Conservation (phyloP, 2,797 vertebrate genomes). For the Sylvilagus floridanus region DNA sequence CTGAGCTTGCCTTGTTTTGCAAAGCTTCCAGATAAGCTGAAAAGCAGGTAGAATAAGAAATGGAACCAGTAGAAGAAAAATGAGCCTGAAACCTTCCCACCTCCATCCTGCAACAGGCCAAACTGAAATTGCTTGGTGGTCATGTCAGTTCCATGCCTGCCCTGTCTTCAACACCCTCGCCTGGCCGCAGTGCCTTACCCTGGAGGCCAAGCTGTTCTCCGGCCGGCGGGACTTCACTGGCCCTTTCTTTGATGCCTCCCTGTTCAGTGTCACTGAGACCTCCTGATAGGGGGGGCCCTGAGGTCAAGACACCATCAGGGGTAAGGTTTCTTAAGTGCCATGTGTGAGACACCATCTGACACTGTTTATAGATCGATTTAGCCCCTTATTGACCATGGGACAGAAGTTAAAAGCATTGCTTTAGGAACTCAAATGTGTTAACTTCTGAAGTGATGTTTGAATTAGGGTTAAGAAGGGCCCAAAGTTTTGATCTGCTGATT, state of each 20-base stretch:
- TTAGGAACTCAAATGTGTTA: constrained; percentile 89
- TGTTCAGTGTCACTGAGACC: constrained; percentile 89
- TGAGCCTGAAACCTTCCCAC: constrained; percentile 35
- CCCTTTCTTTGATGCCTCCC: constrained; percentile 84
- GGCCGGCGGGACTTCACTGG: constrained; percentile 78
- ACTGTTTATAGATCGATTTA: constrained; percentile 91
- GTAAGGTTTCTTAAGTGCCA: constrained; percentile 92
- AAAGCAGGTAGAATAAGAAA: not conserved
- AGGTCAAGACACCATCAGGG: constrained; percentile 91
- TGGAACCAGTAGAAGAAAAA: not conserved
- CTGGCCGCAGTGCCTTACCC: not conserved
- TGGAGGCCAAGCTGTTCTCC: constrained; percentile 69
- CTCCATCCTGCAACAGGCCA: not conserved
- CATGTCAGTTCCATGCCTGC: constrained; percentile 56
- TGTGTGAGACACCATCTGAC: constrained; percentile 92
- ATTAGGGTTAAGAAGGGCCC: constrained; percentile 87
- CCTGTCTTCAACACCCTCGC: constrained; percentile 74
- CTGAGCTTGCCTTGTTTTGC: not conserved
- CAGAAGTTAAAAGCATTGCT: constrained; percentile 91
- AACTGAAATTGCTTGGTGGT: not conserved
- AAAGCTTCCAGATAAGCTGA: not conserved
- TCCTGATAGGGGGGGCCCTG: constrained; percentile 84
- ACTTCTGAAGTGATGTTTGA: constrained; percentile 91
- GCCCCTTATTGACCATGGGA: constrained; percentile 89
- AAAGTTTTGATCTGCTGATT: constrained; percentile 86